These are phyloP conservation scores for Mesorhabditis spiculigera DNA, from an alignment of 2,888 invertebrate species.

Conservation along the genomic window DNA sequence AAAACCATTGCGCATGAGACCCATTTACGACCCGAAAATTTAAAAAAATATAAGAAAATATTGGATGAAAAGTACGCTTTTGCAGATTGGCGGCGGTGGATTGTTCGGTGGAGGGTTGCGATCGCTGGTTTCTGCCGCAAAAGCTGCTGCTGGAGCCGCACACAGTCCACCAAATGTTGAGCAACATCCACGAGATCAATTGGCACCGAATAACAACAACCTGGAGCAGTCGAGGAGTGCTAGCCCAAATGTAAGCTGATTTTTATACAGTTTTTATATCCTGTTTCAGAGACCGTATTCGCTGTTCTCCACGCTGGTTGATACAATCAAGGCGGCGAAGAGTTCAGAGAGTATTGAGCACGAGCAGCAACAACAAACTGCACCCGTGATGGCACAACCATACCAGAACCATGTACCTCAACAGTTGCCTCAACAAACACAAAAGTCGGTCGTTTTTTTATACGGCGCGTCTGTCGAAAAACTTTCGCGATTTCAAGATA, in stretches of 20 bases:
- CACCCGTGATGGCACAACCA: too few species aligned
- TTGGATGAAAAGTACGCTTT: not conserved
- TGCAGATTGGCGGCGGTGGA: conserved; percentile 45
- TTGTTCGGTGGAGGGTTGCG: conserved; percentile 55
- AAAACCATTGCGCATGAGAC: conserved; percentile 10
- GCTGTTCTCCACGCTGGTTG: conserved; percentile 54
- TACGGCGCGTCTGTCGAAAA: too few species aligned
- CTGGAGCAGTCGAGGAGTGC: too few species aligned
- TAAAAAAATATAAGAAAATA: not conserved
- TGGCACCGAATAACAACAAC: too few species aligned
- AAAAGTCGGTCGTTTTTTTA: conserved; percentile 10
- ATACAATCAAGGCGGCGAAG: conserved; percentile 50
- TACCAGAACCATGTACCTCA: not conserved
- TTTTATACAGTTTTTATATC: not conserved
- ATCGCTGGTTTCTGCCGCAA: conserved; percentile 51
- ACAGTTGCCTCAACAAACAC: not conserved
- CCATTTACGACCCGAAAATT: conserved; percentile 15
- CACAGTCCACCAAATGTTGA: too few species aligned
- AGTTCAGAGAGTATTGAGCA: too few species aligned
- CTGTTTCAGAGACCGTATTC: conserved; percentile 36
- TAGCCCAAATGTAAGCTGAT: too few species aligned
- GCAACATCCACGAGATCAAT: too few species aligned
- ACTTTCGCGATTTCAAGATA: too few species aligned
- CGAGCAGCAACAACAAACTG: too few species aligned
- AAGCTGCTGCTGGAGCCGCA: conserved; percentile 37